Base-by-base conservation (phyloP, 2,797 vertebrate species). In the Epinephelus awoara region DNA sequence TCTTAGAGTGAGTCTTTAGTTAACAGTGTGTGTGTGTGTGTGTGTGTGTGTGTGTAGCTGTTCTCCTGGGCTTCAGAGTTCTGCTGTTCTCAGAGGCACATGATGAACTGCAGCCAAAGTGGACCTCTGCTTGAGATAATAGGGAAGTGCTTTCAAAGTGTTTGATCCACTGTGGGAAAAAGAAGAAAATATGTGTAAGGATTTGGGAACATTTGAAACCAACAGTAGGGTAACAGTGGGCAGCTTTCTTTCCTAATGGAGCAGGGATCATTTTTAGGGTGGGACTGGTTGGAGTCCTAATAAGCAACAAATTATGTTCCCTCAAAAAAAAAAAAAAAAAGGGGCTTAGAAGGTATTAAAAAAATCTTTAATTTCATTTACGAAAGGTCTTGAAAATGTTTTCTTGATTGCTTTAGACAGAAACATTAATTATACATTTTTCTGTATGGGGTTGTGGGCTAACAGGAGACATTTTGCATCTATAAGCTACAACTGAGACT, bases 91-190 rank as follows among this genome's bases (percentile, higher is more conserved):
- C 56, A 62, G 85, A 93, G 92, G 91, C 88, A 89, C 78, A 63
- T 73, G 86, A 88, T 89, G 86, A 91, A 81, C 84, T 87, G 86
- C 86, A 91, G 87, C 90, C 86, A 64, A 81, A 78, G 75, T 88
- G 79, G 87, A 92, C 86, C 81, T 88, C 91, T 86, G 89, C 85
- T 91, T 64, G 84, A 91, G 46, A 83, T 86, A 83, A 82, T 66
- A 80, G 90, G 91, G 93, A 95, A 95, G 94, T 95, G 93, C 94
- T 94, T 94, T 93, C 85, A 86, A 84, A 89, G 88, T 70, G 88
- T 92, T 88, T 83, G 84, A 88, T 89, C 92, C 90, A 76, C 94
- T 95, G 91, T 44, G 65, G 65, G 82, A 11, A 69, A 23, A 85
- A 2, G 64, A 15, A 46, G 7, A 8, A 17, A 17, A 12, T 0